Base-by-base conservation (phyloP, 92 coral and sea anemone species). In the Ricordea florida region DNA sequence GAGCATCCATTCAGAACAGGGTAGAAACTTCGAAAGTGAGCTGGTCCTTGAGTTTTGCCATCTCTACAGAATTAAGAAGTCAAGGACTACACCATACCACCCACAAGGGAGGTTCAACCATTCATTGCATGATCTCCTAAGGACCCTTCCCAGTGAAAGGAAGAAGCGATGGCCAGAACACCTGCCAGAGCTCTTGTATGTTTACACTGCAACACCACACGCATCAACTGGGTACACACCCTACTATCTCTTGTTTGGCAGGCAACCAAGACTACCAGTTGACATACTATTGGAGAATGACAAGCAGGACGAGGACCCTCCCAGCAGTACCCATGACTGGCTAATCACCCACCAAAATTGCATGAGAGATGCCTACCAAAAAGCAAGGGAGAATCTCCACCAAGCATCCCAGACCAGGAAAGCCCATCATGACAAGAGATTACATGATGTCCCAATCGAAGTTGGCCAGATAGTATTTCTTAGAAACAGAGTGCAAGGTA, bases 181-280 rank as follows among this genome's bases (percentile, higher is more conserved):
- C 61, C 63, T 88, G 15, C 85, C 88, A 3, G 80, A 87, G 60
- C 50, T 87, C 22, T 30, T 82, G 16, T 82, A 82, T 56, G 88
- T 87, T 11, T 87, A 87, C 66, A 87, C 81, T 58, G 70, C 72
- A 32, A 89, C 93, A 3, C 90, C 93, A 18, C 90, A 89, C 79
- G 63, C 84, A 5, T 43, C 71, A 4, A 87, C 92, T 3, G 80
- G 80, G 22, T 88, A 83, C 34, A 27, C 60, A 7, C 93, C 89
- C 9, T 84, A 78, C 62, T 62, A 68, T 72, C 67, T 83, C 20
- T 33, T 88, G 58, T 83, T 83, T 50, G 86, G 89, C 10, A 26
- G 69, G 21, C 36, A 45, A 4, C 82, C 89, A 24, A 66, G 48
- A 2, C 57, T 78, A 10, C 86, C 84, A 24, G 82, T 83, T 31